A percentile compares a stretch with the other conserved stretches of the same genome.
Evolutionary conservation across 2,888 invertebrate species (phyloP).

Genomic region (Xanthorhoe designata): DNA sequence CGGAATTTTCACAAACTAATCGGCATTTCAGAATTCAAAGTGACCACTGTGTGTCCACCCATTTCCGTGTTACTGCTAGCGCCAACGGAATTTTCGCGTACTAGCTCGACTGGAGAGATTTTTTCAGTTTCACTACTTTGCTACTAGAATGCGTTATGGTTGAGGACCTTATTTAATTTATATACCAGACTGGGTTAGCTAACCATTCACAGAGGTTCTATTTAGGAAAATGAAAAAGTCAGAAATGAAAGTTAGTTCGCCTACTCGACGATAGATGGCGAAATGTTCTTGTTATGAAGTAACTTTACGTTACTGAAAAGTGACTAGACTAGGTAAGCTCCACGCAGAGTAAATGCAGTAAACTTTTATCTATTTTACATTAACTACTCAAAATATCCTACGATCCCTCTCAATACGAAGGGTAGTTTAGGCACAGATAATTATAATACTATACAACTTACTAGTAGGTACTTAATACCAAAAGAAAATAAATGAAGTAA

Average conservation of each 20-base stretch:
- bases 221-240: slow-evolving; percentile 1
- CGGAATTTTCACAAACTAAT: slow-evolving; percentile 14
- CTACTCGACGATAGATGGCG: slow-evolving; percentile 15
- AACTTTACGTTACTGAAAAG: too few relatives aligned
- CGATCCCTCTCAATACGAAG: too few relatives aligned
- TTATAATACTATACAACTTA: too few relatives aligned
- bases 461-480: too few relatives aligned
- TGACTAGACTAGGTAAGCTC: too few relatives aligned
- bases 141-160: slow-evolving; percentile 9
- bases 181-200: background rate
- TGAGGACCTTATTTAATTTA: background rate
- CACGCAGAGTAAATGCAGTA: too few relatives aligned
- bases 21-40: background rate
- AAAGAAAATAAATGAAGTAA: too few relatives aligned
- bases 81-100: slow-evolving; percentile 5
- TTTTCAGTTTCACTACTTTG: background rate
- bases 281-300: slow-evolving; percentile 11
- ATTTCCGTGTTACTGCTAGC: background rate
- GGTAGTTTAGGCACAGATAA: too few relatives aligned
- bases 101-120: background rate
- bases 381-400: too few relatives aligned
- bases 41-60: too few relatives aligned
- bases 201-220: too few relatives aligned
- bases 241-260: background rate
- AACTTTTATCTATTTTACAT: too few relatives aligned